Evolutionary conservation across 1,140 invertebrate genomes (phyloP), one percentile per base, ranked within the genome.

Genomic region (Stegodyphus dumicola): DNA sequence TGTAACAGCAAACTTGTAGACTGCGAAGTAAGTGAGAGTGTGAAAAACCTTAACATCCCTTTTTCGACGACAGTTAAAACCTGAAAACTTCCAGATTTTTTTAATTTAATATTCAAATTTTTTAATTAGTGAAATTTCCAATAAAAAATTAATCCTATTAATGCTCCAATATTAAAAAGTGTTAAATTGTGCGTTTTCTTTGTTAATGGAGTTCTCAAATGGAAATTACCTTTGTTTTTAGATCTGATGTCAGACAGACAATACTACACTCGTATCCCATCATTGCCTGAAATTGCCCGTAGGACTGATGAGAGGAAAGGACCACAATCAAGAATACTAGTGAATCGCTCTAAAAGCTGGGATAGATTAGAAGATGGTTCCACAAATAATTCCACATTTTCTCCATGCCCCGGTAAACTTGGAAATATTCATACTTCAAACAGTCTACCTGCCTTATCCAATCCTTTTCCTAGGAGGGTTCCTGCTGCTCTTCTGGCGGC

Each of bases 271-370:
- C 69, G 51, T 52, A 77, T 85, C 11, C 81, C 81, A 5, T 48
- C 33, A 49, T 17, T 85, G 33, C 81, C 81, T 18, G 11, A 77
- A 6, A 85, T 85, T n/a, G 54, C 49, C n/a, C 48, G 52, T 48
- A 66, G n/a, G 33, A 60, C 53, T 33, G 33, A 33, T 33, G 33
- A 33, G 33, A 33, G 33, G 33, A 71, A 81, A 53, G 11, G 13
- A 51, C 17, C 18, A 52, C 6, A 53, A 18, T 51, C 56, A 56
- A 66, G 60, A 13, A 10, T 51, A 18, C 13, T 33, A 66, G 51
- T 51, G 1, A 85, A 67, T 18, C 84, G 84, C 11, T 86, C 84
- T n/a, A 86, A 86, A 54, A 86, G 84, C 56, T 86, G 84, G 75
- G 84, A 86, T 48, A 52, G 84, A 18, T 56, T 86, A 49, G 75